Conservation (phyloP, 2,113 vertebrate genomes). For the Psammodynastes pulverulentus region DNA sequence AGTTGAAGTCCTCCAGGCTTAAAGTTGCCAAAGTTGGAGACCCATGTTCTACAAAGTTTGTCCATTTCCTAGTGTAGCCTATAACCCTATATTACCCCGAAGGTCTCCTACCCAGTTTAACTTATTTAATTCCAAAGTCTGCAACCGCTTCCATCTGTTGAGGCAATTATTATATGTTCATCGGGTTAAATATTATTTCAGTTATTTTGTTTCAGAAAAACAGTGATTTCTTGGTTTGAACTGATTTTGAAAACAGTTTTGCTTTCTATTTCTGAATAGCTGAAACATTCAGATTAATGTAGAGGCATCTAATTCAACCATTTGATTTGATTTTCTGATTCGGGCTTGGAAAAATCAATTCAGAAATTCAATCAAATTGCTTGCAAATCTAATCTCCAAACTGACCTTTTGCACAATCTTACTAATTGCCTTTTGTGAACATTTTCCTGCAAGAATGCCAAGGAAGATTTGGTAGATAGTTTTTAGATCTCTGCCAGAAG, state of each 20-base stretch:
- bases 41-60: background rate
- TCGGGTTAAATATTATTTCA: background rate
- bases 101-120: background rate
- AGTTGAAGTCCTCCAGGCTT: too few species aligned
- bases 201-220: background rate
- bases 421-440: slow-evolving; percentile 54
- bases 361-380: background rate
- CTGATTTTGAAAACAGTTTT: background rate
- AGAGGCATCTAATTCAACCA: background rate
- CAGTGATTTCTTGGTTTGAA: background rate
- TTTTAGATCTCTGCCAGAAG: slow-evolving; percentile 51
- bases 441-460: slow-evolving; percentile 54
- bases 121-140: background rate
- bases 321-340: background rate
- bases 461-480: slow-evolving; percentile 56
- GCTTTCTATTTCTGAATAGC: background rate
- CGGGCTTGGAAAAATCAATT: background rate
- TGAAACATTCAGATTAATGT: background rate
- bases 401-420: background rate
- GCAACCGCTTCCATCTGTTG: background rate
- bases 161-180: background rate
- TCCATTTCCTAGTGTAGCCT: background rate
- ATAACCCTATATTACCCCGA: background rate
- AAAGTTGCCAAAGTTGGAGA: too few species aligned
- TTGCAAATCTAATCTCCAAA: background rate